Evolutionary conservation across 2,113 vertebrate genomes (phyloP).

Genomic region (Butorides virescens): DNA sequence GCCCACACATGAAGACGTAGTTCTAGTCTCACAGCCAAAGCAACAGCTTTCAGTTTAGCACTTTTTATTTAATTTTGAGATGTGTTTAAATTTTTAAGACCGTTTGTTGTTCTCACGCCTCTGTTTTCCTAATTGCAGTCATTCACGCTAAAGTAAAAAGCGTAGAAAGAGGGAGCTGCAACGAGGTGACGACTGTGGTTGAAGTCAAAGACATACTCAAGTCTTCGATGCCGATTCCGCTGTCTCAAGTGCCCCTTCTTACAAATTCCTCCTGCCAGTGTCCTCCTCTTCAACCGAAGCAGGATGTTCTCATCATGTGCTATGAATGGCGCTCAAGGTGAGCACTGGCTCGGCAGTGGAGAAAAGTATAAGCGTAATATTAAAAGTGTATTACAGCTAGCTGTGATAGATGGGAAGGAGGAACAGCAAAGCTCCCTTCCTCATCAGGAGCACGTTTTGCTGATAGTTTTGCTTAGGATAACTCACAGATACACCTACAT

Average conservation of each 20-base stretch:
- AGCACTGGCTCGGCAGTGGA: not conserved
- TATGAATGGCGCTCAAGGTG: constrained; percentile 81
- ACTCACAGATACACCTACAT: fast-evolving
- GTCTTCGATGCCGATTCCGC: constrained; percentile 72
- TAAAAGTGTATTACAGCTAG: not conserved
- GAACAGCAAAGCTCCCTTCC: not conserved
- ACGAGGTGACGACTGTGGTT: constrained; percentile 79
- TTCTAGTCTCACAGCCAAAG: not conserved
- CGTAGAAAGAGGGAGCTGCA: constrained; percentile 76
- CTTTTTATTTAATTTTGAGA: not conserved
- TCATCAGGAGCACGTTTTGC: not conserved
- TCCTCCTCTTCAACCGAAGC: constrained; percentile 77
- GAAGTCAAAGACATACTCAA: constrained; percentile 83
- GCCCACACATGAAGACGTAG: constrained; percentile 15
- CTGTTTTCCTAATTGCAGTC: constrained; percentile 64
- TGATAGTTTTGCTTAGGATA: not conserved
- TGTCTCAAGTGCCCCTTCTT: constrained; percentile 78
- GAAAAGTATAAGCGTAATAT: not conserved
- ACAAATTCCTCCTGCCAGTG: constrained; percentile 86
- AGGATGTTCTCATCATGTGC: constrained; percentile 85
- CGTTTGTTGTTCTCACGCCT: not conserved
- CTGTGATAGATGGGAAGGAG: not conserved
- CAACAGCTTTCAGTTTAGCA: not conserved
- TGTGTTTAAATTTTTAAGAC: not conserved
- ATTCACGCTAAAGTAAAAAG: constrained; percentile 84